phyloP scores from a whole-genome alignment of 2,797 vertebrate genomes.

The Chelon auratus region DNA sequence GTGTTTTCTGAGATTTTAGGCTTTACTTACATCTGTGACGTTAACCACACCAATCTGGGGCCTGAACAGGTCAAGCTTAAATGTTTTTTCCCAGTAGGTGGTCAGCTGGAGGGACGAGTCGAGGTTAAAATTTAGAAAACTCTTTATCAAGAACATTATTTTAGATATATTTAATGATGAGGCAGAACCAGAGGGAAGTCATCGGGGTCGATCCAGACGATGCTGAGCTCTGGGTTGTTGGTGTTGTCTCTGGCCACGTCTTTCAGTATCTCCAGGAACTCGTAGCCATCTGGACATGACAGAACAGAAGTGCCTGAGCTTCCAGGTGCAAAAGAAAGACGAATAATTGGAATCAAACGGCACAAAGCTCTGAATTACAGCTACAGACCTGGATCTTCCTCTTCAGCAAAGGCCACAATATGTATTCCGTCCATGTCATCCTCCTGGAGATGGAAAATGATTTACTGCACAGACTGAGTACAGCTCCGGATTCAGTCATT shows the following conservation, averaged over 20 bases:
- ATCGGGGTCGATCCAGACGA: slow-evolving; percentile 97
- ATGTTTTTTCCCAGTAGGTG: slow-evolving; percentile 98
- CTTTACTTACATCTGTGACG: slow-evolving; percentile 93
- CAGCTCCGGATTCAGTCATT: too few species aligned
- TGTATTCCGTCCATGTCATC: slow-evolving; percentile 98
- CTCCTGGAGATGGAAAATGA: slow-evolving; percentile 82
- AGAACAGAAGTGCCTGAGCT: slow-evolving; percentile 4
- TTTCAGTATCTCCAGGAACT: slow-evolving; percentile 97
- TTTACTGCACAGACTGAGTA: neutral
- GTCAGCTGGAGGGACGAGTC: slow-evolving; percentile 85
- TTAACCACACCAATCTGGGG: slow-evolving; percentile 98
- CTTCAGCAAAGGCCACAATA: slow-evolving; percentile 97
- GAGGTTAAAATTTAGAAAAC: neutral
- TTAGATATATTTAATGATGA: neutral
- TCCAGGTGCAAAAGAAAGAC: neutral
- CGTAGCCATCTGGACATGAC: slow-evolving; percentile 90
- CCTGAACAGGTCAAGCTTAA: slow-evolving; percentile 93
- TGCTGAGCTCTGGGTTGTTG: slow-evolving; percentile 95
- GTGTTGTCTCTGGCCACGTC: slow-evolving; percentile 98
- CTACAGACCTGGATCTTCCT: slow-evolving; percentile 93
- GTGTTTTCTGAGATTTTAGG: neutral
- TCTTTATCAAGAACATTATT: neutral
- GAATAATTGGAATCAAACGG: neutral
- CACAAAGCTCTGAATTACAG: neutral
- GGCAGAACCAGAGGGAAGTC: slow-evolving; percentile 93